phyloP scores from a whole-genome alignment of 2,113 vertebrate genomes.

The Catharus fuscescens region DNA sequence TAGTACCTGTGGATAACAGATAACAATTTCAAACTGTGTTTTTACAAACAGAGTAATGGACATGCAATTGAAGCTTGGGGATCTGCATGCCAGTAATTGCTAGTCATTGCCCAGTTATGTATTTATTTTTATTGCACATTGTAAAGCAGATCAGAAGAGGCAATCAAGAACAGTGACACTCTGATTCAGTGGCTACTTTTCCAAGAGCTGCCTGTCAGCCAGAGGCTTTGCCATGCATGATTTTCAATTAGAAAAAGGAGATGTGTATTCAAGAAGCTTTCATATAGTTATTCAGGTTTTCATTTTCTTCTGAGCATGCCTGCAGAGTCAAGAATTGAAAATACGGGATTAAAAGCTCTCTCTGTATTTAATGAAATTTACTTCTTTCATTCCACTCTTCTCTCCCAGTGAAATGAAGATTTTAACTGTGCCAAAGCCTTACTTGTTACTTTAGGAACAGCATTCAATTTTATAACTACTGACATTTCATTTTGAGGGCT shows the following conservation, averaged over 20 bases:
- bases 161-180: background rate
- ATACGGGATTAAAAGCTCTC: background rate
- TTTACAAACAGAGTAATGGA: background rate
- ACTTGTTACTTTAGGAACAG: background rate
- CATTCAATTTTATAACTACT: background rate
- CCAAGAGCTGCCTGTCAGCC: background rate
- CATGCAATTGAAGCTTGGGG: background rate
- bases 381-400: background rate
- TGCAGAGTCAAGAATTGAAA: slow-evolving; percentile 22
- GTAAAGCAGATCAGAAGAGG: background rate
- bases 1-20: background rate
- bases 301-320: background rate
- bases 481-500: background rate
- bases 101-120: background rate
- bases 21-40: background rate
- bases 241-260: background rate
- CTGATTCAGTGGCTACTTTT: background rate
- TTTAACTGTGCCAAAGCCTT: background rate
- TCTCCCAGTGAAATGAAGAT: background rate
- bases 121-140: background rate
- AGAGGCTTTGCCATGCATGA: background rate
- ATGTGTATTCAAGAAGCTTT: background rate
- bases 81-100: background rate
- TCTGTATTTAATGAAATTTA: background rate
- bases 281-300: background rate